Evolutionary conservation across 2,797 vertebrate species (phyloP), one percentile per base, ranked within the genome.

Genomic region (Melanotaenia trifasciata): DNA sequence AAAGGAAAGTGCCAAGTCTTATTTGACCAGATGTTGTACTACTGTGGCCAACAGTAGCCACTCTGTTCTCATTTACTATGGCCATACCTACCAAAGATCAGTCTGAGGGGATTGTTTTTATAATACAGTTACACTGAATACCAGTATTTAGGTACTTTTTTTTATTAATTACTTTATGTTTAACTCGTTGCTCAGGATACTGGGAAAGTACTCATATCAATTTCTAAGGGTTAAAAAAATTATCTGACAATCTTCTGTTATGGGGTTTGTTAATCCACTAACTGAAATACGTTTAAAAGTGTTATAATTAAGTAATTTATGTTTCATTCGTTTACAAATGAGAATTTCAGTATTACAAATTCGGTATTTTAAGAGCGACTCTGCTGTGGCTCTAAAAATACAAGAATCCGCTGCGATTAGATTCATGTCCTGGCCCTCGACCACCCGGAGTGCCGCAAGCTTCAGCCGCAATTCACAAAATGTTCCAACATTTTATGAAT

Each of bases 401-500:
- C 14, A 47, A 0, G 26, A 43, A 26, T 28, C 20, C 33, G 28
- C 32, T 18, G 9, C 20, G 30, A 9, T 4, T 20, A 11, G 33
- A 3, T 40, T 53, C 16, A 0, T 3, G 20, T 18, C 16, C 1
- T 16, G 65, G 14, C 43, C 64, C 4, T 56, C 33, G 40, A 65
- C 75, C 72, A 51, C 54, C 73, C 32, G 74, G 58, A 68, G 33
- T 66, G 63, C 33, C 72, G 40, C 30, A 36, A 56, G 28, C 38
- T 83, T 35, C 14, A 69, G 7, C 30, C 60, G 22, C 20, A 69
- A 76, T 63, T 83, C 58, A 79, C 83, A 80, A 59, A 74, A 63
- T 77, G 75, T 77, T 62, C 76, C 61, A 63, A 32, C 9, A 26
- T 28, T 33, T 5, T 26, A 14, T 20, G 16, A 12, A 28, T 28